Evolutionary conservation across 2,797 vertebrate species (phyloP), one percentile per base, ranked within the genome.

Genomic region (Sciurus carolinensis): DNA sequence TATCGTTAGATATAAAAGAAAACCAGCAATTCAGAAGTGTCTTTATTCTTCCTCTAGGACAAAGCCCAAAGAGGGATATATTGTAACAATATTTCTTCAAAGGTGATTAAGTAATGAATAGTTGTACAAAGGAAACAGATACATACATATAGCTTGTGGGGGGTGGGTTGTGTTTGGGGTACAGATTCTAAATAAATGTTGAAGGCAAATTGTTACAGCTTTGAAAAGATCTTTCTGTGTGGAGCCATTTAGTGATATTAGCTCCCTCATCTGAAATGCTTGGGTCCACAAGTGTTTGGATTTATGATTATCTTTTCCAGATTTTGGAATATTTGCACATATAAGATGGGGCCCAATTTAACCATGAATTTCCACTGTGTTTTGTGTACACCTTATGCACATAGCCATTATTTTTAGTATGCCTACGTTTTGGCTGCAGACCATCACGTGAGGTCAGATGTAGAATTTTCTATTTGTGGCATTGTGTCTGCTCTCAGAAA

Each of bases 11-110:
- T 39, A 24, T 47, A 96, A 85, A 90, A 81, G 44, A 90, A 82
- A 93, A 83, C 26, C 17, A 77, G 39, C 36, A 39, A 72, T 57
- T 71, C 33, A 77, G 75, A 93, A 72, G 64, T 33, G 20, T 42
- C 9, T 64, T 64, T 77, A 47, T 76, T 81, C 62, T 86, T 71
- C 22, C 42, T 67, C 5, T 50, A 80, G 50, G 30, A 84, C 24
- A 86, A 90, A 90, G 85, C 75, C 24, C 75, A n/a, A 91, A 82
- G 54, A 93, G 10, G 28, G n/a, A 36, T 62, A 66, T 66, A 72
- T 5, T 69, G 7, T 66, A 87, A 84, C 24, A 7, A 52, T 80
- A 52, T 64, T 91, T 92, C 36, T 75, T 14, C 22, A 81, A 82
- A 81, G 73, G 18, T 13, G 62, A 82, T 33, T 75, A 84, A 20